Percentiles rank a stretch among this genome's conserved stretches.
These are phyloP conservation scores for Stichopus horrens DNA, from an alignment of 53 echinoderm and acorn worm species.

Conservation along the genomic window DNA sequence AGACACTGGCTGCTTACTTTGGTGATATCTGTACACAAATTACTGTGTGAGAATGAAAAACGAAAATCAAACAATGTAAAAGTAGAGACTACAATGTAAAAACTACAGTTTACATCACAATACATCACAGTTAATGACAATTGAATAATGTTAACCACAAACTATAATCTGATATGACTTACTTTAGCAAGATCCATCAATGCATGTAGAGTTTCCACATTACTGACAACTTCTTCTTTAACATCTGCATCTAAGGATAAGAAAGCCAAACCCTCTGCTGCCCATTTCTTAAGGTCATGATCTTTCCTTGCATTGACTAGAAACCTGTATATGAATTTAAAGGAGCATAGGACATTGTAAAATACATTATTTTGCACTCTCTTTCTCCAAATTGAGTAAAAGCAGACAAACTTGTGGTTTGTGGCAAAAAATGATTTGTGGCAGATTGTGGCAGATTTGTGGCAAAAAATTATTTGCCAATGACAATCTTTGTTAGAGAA, in stretches of 20 bases:
- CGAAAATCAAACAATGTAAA: too few relatives aligned
- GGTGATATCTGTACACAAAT: too few relatives aligned
- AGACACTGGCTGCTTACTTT: too few relatives aligned
- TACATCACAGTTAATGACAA: not conserved
- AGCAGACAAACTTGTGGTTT: not conserved
- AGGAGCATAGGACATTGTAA: too few relatives aligned
- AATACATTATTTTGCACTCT: too few relatives aligned
- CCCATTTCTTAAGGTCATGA: constrained; percentile 95
- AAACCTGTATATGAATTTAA: constrained; percentile 53
- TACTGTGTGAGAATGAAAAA: too few relatives aligned
- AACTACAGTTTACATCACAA: not conserved
- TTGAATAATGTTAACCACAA: not conserved
- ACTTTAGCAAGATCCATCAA: constrained; percentile 87
- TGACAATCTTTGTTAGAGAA: too few relatives aligned
- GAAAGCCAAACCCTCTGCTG: constrained; percentile 91
- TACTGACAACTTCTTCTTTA: constrained; percentile 75
- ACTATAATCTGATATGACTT: not conserved
- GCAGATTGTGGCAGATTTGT: too few relatives aligned
- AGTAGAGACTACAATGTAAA: not conserved
- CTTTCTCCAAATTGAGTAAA: not conserved
- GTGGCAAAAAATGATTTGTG: too few relatives aligned
- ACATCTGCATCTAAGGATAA: constrained; percentile 93
- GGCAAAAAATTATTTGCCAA: too few relatives aligned
- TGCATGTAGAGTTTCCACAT: constrained; percentile 64
- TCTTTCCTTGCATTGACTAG: constrained; percentile 80